Evolutionary conservation across 2,888 invertebrate species (phyloP).

Genomic region (Callimorpha dominula): DNA sequence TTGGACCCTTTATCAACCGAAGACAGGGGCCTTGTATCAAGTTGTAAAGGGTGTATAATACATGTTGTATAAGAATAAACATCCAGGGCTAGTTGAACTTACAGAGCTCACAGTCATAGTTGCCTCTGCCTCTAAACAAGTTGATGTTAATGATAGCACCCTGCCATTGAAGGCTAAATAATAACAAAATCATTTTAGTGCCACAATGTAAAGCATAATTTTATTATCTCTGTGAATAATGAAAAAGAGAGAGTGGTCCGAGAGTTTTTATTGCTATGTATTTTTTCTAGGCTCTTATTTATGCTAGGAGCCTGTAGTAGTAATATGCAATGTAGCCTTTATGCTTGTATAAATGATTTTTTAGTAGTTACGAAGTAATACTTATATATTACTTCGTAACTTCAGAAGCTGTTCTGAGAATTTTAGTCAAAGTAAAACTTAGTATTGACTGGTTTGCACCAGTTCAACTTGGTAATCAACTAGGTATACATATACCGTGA

Average conservation of each 20-base stretch:
- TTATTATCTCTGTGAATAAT: neutral
- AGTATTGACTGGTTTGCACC: neutral
- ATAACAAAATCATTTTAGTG: neutral
- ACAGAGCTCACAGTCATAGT: neutral
- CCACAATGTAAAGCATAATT: neutral
- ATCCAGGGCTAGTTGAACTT: neutral
- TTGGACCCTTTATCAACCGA: no score
- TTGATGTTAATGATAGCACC: no score
- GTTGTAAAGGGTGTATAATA: no score
- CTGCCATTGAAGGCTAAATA: no score
- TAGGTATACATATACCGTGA: neutral
- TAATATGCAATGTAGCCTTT: neutral
- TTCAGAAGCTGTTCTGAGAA: neutral
- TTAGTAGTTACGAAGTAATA: neutral
- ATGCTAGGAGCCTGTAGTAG: neutral
- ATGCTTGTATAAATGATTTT: neutral
- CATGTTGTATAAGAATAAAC: no score
- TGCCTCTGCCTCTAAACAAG: neutral
- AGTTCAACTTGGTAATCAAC: no score
- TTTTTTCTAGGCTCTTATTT: neutral
- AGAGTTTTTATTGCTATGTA: neutral
- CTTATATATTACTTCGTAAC: neutral
- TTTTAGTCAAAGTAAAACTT: neutral
- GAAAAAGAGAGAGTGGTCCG: neutral
- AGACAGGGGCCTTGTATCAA: no score